Evolutionary conservation across 2,113 vertebrate genomes (phyloP).

Genomic region (Campylomormyrus numenius): DNA sequence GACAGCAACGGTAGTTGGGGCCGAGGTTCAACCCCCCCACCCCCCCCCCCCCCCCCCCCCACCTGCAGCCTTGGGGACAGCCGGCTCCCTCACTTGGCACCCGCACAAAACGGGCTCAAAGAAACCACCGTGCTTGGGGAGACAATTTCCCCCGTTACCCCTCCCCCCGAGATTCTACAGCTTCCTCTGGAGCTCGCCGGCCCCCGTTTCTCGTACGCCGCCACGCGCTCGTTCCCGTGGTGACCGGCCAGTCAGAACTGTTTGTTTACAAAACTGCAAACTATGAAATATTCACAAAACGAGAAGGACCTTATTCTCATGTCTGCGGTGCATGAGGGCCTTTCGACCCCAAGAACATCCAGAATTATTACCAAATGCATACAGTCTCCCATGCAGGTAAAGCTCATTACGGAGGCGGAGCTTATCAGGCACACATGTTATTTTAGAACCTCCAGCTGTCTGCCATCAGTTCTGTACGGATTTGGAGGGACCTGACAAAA

Average conservation of each 20-base stretch:
- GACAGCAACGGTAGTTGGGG: too few relatives aligned
- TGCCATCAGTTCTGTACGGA: constrained; percentile 10
- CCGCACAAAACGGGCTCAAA: constrained; percentile 36
- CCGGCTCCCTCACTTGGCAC: constrained; percentile 49
- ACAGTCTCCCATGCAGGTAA: not conserved
- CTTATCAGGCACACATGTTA: constrained; percentile 12
- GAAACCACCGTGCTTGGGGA: constrained; percentile 23
- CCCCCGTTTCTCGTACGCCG: not conserved
- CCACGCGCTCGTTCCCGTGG: not conserved
- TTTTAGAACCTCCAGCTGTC: constrained; percentile 20
- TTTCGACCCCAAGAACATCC: not conserved
- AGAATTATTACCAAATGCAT: not conserved
- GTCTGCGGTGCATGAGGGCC: not conserved
- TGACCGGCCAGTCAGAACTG: not conserved
- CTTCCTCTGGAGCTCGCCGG: not conserved
- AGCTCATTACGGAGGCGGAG: constrained; percentile 4
- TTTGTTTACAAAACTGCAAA: not conserved
- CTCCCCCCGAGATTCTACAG: not conserved
- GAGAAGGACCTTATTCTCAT: not conserved
- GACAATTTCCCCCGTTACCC: constrained; percentile 20
- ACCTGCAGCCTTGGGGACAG: constrained; percentile 30
- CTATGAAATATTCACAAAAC: not conserved
- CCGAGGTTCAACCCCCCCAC: not conserved
- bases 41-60: not conserved
- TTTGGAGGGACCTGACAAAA: not conserved